These are phyloP conservation scores for Ormia ochracea DNA, from an alignment of 2,888 invertebrate species.

Conservation along the genomic window DNA sequence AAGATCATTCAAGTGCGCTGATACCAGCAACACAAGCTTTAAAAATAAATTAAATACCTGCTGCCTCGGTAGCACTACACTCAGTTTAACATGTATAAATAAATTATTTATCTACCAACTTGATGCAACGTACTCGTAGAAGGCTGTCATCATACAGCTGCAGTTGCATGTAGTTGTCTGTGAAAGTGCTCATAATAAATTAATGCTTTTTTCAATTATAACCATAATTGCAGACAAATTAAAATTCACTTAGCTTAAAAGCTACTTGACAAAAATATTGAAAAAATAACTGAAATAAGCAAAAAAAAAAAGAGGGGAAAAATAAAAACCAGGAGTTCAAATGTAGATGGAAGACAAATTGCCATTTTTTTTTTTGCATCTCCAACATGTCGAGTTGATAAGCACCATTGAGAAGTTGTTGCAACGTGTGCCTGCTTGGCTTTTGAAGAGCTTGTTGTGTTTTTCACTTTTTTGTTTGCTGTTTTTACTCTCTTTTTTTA, in stretches of 20 bases:
- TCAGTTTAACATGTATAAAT: neutral
- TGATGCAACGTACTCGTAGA: neutral
- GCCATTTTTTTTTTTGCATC: constrained; percentile 9
- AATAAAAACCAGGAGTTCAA: neutral
- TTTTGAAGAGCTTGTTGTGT: constrained; percentile 21
- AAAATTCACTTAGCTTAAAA: constrained; percentile 62
- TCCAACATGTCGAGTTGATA: constrained; percentile 38
- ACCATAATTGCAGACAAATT: constrained; percentile 61
- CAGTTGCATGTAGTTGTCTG: constrained; percentile 17
- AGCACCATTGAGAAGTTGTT: constrained; percentile 55
- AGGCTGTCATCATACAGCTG: neutral
- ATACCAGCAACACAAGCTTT: too few relatives aligned
- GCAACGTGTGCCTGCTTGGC: constrained; percentile 52
- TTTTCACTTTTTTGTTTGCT: neutral
- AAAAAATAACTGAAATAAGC: neutral
- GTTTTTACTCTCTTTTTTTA: constrained; percentile 6
- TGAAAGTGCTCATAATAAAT: constrained; percentile 60
- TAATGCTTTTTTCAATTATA: constrained; percentile 62
- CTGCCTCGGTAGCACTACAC: neutral
- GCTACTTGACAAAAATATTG: constrained; percentile 49
- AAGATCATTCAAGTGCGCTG: too few relatives aligned
- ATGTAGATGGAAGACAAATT: constrained; percentile 18
- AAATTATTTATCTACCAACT: neutral
- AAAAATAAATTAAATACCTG: too few relatives aligned
- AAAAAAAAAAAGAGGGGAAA: neutral